phyloP scores from a whole-genome alignment of 2,888 invertebrate species.

The Chloromyia formosa region DNA sequence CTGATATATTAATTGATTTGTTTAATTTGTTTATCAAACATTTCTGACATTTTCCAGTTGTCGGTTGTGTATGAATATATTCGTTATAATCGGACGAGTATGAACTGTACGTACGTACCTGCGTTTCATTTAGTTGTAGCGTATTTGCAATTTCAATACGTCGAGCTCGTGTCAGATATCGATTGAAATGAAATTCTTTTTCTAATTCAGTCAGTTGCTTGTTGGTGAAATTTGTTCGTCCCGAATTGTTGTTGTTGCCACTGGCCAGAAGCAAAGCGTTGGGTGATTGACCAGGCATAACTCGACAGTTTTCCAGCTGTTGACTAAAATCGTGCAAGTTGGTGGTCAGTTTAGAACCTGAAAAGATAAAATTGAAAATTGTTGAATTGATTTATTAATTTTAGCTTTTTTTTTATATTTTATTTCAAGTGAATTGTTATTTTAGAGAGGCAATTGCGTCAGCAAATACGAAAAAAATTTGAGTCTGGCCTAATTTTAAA shows the following conservation, averaged over 20 bases:
- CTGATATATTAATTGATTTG: conserved; percentile 26
- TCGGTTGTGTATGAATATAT: neutral
- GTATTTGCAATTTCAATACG: conserved; percentile 98
- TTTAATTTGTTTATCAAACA: conserved; percentile 64
- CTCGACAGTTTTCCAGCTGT: conserved; percentile 61
- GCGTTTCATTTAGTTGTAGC: conserved; percentile 95
- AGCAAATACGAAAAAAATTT: too few species aligned
- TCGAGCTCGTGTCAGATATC: conserved; percentile 95
- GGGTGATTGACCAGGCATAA: conserved; percentile 54
- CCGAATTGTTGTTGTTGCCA: conserved; percentile 74
- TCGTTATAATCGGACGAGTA: too few species aligned
- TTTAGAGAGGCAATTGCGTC: too few species aligned
- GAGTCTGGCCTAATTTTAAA: too few species aligned
- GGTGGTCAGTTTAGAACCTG: conserved; percentile 74
- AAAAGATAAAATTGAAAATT: conserved; percentile 55
- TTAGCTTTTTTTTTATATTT: neutral
- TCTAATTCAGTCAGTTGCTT: conserved; percentile 99
- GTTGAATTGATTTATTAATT: neutral
- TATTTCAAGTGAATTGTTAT: too few species aligned
- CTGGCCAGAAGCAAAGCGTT: conserved; percentile 56
- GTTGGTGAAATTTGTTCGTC: conserved; percentile 98
- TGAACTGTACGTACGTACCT: conserved; percentile 65
- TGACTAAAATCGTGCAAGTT: conserved; percentile 66
- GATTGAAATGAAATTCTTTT: conserved; percentile 99
- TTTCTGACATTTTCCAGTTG: neutral